Percentiles rank a stretch among this genome's conserved stretches.
These are phyloP conservation scores for Heliconius hermathena DNA, from an alignment of 1,140 invertebrate genomes.

Conservation along the genomic window DNA sequence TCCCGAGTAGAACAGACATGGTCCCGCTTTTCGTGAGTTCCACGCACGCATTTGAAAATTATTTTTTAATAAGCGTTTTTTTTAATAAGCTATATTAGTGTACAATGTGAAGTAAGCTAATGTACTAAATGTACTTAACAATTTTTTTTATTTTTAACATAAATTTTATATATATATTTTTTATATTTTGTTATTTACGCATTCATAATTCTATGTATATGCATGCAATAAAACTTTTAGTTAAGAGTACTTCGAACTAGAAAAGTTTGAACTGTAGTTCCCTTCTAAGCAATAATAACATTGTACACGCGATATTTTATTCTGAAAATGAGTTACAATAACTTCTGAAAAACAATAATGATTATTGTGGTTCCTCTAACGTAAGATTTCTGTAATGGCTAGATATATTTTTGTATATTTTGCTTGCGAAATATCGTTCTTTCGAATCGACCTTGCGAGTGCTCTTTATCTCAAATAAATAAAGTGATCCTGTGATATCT, in stretches of 20 bases:
- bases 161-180: neutral
- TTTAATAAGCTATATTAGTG: too few relatives aligned
- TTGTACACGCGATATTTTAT: slow-evolving; percentile 5
- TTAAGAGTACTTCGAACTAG: neutral
- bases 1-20: too few relatives aligned
- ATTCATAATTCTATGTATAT: slow-evolving; percentile 7
- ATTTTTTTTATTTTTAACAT: neutral
- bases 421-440: too few relatives aligned
- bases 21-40: too few relatives aligned
- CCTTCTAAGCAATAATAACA: slow-evolving; percentile 1
- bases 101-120: too few relatives aligned
- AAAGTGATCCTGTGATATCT: too few relatives aligned
- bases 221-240: neutral
- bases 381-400: neutral
- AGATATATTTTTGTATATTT: too few relatives aligned
- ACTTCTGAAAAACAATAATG: neutral
- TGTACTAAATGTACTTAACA: too few relatives aligned
- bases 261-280: slow-evolving; percentile 6
- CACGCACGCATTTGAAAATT: too few relatives aligned
- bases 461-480: too few relatives aligned
- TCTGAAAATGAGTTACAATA: neutral
- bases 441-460: too few relatives aligned
- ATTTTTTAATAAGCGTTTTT: too few relatives aligned
- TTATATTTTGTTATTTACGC: neutral
- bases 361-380: neutral